Base-by-base conservation (phyloP, 2,113 vertebrate genomes). In the Empidonax traillii region DNA sequence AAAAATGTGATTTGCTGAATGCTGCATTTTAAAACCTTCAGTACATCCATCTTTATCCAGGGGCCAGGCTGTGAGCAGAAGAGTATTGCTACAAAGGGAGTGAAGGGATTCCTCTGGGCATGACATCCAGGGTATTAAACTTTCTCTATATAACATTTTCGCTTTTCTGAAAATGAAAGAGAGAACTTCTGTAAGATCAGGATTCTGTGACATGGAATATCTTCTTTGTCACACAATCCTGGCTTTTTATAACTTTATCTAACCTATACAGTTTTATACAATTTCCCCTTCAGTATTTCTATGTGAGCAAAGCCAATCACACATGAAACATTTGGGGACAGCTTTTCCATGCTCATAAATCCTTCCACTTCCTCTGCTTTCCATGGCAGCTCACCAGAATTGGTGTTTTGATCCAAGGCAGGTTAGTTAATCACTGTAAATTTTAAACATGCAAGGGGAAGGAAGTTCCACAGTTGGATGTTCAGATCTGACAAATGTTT, bases 401-500 rank as follows among this genome's bases (percentile, higher is more conserved):
- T 6, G 37, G 21, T 44, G 44, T 35, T 63, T n/a, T 7, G 39
- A 49, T 12, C 20, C 22, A 14, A 12, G 21, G 11, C 10, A 55
- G 9, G 31, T 65, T 8, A 33, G 10, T 22, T 19, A 53, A 79
- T 33, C 23, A n/a, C 35, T 27, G 46, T 22, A 37, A 56, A 43
- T 4, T 18, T 58, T 3, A 27, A 65, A n/a, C 3, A 8, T 6
- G 55, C 46, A 6, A 4, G 2, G 23, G 41, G 4, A 47, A 31
- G 17, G 18, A 43, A 53, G 6, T 46, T 43, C n/a, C 39, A 39
- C 5, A 3, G 41, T 27, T 22, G 22, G 35, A n/a, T 28, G 27
- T 1, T 62, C n/a, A 55, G 46, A 11, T 28, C 10, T 77, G 41
- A 12, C 6, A 15, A 3, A 33, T 0, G 2, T 24, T 88, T 8